A percentile compares a stretch with the other conserved stretches of the same genome.
These are phyloP conservation scores for Cercocebus atys DNA, from an alignment of 2,113 vertebrate genomes.

Conservation along the genomic window DNA sequence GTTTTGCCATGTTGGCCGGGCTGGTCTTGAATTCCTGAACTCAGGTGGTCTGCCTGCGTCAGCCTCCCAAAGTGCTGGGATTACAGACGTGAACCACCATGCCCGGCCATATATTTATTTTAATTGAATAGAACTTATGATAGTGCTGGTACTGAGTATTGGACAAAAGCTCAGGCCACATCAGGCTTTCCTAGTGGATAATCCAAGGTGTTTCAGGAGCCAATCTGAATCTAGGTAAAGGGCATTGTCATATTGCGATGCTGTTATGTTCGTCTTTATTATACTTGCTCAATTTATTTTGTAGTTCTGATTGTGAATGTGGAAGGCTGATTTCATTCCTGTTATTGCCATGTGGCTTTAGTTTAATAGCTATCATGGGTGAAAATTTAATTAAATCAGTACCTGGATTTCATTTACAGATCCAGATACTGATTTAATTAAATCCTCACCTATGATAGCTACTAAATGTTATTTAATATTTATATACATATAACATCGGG, in stretches of 20 bases:
- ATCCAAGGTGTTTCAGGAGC: neutral
- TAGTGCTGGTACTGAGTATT: neutral
- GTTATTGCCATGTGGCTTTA: neutral
- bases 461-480: neutral
- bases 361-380: neutral
- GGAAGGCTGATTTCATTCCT: constrained; percentile 11
- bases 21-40: too few relatives aligned
- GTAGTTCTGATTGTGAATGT: neutral
- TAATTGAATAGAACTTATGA: neutral
- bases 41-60: too few relatives aligned
- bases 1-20: too few relatives aligned
- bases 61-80: too few relatives aligned
- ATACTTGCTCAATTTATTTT: neutral
- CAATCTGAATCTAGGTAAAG: neutral
- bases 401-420: neutral
- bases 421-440: neutral
- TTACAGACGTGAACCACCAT: too few relatives aligned
- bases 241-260: neutral
- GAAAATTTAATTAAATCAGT: neutral
- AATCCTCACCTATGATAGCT: neutral
- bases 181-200: neutral
- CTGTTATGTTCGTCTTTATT: neutral
- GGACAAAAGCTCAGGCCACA: neutral
- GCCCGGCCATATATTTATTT: neutral
- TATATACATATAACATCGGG: neutral